Conservation (phyloP, 2,113 vertebrate genomes). For the Gymnocephalus cernua region DNA sequence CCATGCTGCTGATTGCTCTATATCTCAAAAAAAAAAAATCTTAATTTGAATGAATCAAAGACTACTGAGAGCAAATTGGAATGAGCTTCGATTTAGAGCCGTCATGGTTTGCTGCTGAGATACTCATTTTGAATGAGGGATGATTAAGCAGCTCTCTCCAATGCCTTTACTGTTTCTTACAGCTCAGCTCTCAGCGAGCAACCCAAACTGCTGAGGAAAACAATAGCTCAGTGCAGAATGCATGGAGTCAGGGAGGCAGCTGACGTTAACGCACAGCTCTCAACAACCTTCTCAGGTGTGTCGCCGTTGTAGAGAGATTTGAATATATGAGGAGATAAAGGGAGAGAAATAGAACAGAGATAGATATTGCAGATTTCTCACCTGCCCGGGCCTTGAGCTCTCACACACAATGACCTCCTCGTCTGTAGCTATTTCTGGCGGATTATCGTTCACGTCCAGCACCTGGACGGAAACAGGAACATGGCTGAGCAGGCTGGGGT, state of each 20-base stretch:
- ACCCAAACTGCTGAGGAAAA: conserved; percentile 58
- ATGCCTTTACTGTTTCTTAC: conserved; percentile 23
- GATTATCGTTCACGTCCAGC: conserved; percentile 96
- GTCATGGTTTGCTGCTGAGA: conserved; percentile 79
- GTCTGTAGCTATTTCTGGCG: conserved; percentile 89
- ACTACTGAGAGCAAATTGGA: conserved; percentile 70
- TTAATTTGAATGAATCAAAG: conserved; percentile 78
- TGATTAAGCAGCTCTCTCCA: conserved; percentile 67
- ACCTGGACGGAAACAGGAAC: conserved; percentile 92
- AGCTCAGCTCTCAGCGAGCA: conserved; percentile 36
- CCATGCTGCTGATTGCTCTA: conserved; percentile 67
- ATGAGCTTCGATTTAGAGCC: conserved; percentile 71
- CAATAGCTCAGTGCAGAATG: conserved; percentile 36
- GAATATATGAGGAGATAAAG: conserved; percentile 8
- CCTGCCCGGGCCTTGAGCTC: conserved; percentile 93
- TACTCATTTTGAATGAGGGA: conserved; percentile 73
- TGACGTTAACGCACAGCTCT: conserved; percentile 19
- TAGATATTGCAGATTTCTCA: conserved; percentile 73
- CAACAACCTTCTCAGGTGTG: conserved; percentile 27
- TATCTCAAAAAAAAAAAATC: conserved; percentile 70
- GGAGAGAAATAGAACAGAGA: neutral
- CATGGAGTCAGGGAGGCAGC: neutral
- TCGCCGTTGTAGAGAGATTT: conserved; percentile 30
- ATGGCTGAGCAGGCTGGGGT: conserved; percentile 89
- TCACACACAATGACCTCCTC: conserved; percentile 95